Conservation (phyloP, 2,113 vertebrate species). For the Ctenomys sociabilis region DNA sequence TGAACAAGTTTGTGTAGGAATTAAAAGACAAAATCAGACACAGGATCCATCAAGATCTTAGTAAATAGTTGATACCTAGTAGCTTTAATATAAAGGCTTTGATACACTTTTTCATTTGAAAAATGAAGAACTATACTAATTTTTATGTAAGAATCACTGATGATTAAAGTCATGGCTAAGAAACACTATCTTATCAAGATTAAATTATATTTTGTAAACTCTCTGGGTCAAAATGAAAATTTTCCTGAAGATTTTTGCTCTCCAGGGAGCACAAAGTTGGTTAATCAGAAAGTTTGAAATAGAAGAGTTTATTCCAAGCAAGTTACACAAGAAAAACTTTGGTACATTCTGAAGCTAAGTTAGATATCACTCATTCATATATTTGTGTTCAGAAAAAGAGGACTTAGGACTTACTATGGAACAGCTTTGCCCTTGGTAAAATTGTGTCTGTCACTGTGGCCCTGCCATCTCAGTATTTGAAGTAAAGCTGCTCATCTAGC, state of each 20-base stretch:
- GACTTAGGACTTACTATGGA: neutral
- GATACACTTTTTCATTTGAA: neutral
- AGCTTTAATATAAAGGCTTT: neutral
- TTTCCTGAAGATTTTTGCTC: conserved; percentile 47
- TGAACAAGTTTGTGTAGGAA: neutral
- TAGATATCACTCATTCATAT: neutral
- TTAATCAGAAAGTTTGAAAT: conserved; percentile 24
- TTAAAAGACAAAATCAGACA: neutral
- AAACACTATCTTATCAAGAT: conserved; percentile 26
- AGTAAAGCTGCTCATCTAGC: neutral
- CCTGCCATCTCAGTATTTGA: neutral
- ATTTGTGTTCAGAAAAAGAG: neutral
- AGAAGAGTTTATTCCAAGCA: conserved; percentile 1
- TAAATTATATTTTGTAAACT: conserved; percentile 37
- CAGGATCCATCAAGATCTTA: neutral
- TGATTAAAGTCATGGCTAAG: neutral
- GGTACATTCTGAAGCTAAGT: neutral
- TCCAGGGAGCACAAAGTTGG: neutral
- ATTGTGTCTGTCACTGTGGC: neutral
- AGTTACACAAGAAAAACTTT: neutral
- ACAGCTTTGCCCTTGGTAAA: neutral
- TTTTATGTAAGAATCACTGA: neutral
- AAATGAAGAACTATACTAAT: neutral
- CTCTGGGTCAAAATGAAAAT: conserved; percentile 6
- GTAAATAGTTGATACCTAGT: neutral